Evolutionary conservation across 2,888 invertebrate species (phyloP), one percentile per base, ranked within the genome.

Genomic region (Troides aeacus): DNA sequence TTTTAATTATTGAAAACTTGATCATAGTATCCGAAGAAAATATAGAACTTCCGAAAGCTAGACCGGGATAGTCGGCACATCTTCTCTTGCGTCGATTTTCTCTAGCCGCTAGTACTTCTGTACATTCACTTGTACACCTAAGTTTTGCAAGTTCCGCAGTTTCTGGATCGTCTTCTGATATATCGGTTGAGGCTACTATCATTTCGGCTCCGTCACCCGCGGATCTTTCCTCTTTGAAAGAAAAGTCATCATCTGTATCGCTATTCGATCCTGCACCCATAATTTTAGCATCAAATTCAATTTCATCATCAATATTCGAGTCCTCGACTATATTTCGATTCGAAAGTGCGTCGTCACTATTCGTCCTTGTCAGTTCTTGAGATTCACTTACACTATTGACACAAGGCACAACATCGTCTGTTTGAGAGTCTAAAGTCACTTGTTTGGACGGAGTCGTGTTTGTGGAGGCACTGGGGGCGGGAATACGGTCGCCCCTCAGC

Each of bases 1-100:
- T 99, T 88, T 96, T 96, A 86, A 99, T 99, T 78, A 99, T 96
- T 88, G 97, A 97, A 91, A 99, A 98, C 93, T 98, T 99, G 97
- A 99, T 98, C 95, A 99, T 96, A 15, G 99, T 98, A 86, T 98
- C 98, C 70, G 98, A 98, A 84, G 97, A 98, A 93, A 98, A 98
- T 84, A 98, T 96, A 74, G 97, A 97, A 77, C 96, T 96, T 66
- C 97, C 97, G 84, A 98, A 97, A 1, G 97, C 97, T 71, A 98
- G 90, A 42, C 98, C 98, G 0, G 98, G 98, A 91, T 98, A 98
- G 85, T 98, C 98, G 58, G 97, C 96, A 88, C 97, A 97, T 87
- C 97, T 94, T 78, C 96, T 93, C 78, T 95, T 94, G 78, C 96
- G 94, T 66, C 96, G 93, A 70, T 94, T 95, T 83, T 97, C 97